Evolutionary conservation across 2,113 vertebrate species (phyloP), one percentile per base, ranked within the genome.

Genomic region (Albula goreensis): DNA sequence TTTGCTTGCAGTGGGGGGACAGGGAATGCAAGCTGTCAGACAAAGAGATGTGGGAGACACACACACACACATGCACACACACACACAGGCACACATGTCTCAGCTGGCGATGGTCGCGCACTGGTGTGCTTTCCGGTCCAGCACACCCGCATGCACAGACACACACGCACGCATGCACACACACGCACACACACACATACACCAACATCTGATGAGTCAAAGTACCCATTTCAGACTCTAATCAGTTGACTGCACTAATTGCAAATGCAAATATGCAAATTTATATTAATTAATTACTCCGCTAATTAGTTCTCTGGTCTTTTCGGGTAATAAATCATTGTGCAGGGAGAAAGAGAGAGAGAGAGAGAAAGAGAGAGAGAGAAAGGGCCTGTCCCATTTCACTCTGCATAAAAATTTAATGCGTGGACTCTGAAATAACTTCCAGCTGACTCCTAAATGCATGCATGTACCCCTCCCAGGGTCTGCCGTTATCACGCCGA

Each of bases 241-340:
- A 99, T 99, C 98, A 99, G 97, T 99, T 96, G 95, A 97, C 97
- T 99, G 98, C 97, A 97, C 98, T 99, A 99, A 99, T 99, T 99
- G 98, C 98, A 99, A 99, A 99, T 99, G 97, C 98, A 99, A 99
- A 99, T 99, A 99, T 99, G 98, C 97, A 99, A 99, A 99, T 99
- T 98, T 98, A 98, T 99, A 99, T 99, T 99, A 99, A 99, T 99
- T 99, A 99, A 99, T 99, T 99, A 99, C 98, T 98, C 95, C 97
- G 96, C 97, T 99, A 99, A 99, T 99, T 99, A 99, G 98, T 99
- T 99, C 96, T 98, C 97, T 96, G 94, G 97, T 99, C 97, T 99
- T 98, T 99, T 96, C 92, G 96, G 96, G 97, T 97, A 98, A 99
- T 99, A 99, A 98, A 99, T 99, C 97, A 99, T 96, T 97, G 97